A percentile compares a stretch with the other conserved stretches of the same genome.
Conservation (phyloP, 2,888 invertebrate species). For the Rhagophthalmus giganteus region DNA sequence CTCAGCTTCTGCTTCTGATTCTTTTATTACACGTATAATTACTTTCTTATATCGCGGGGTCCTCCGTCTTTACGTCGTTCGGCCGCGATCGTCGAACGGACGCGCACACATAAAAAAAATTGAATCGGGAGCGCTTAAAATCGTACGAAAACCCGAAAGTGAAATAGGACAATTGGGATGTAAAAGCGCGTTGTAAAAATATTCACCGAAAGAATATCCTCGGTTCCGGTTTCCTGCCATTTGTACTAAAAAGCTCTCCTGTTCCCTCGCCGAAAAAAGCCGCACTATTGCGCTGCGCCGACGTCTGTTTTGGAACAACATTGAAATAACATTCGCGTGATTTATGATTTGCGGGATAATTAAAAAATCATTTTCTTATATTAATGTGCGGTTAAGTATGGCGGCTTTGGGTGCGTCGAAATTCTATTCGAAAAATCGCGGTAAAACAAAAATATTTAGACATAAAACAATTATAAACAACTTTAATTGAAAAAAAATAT, state of each 20-base stretch:
- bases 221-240: conserved; percentile 54
- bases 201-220: conserved; percentile 51
- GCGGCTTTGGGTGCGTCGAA: too few species aligned
- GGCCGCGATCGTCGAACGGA: too few species aligned
- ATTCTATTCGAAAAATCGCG: too few species aligned
- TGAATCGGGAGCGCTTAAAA: too few species aligned
- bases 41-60: conserved; percentile 10
- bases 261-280: conserved; percentile 47
- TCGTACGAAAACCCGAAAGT: conserved; percentile 23
- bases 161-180: conserved; percentile 42
- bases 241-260: conserved; percentile 45
- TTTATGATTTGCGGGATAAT: conserved; percentile 17
- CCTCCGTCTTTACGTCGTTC: not conserved
- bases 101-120: too few species aligned
- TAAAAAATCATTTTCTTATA: conserved; percentile 7
- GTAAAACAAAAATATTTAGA: too few species aligned
- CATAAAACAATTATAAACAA: too few species aligned
- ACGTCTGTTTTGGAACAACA: conserved; percentile 48
- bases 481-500: not conserved
- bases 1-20: conserved; percentile 34
- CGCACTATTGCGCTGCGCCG: conserved; percentile 44
- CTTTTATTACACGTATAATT: conserved; percentile 31
- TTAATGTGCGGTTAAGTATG: too few species aligned
- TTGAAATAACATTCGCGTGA: conserved; percentile 36
- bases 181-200: conserved; percentile 51